These are phyloP conservation scores for Drosophila niveifrons DNA, from an alignment of 2,888 invertebrate genomes.

Conservation along the genomic window DNA sequence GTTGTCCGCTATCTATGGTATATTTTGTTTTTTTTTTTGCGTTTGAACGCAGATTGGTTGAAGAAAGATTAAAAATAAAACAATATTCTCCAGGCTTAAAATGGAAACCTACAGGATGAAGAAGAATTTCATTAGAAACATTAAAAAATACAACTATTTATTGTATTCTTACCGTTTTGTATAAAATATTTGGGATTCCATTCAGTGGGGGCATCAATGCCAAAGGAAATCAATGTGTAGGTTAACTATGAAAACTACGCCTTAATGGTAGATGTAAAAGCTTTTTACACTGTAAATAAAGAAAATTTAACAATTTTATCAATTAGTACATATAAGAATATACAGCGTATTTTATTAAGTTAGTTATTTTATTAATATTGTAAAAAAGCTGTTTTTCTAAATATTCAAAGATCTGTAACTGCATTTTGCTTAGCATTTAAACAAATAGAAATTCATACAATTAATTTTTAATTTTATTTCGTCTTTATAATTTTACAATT, in stretches of 20 bases:
- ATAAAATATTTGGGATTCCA: slow-evolving; percentile 75
- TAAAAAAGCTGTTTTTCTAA: not conserved
- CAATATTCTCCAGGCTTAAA: slow-evolving; percentile 53
- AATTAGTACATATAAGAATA: not conserved
- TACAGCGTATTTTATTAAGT: not conserved
- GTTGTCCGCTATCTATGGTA: slow-evolving; percentile 56
- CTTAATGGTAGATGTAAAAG: slow-evolving; percentile 74
- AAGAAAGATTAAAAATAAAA: slow-evolving; percentile 49
- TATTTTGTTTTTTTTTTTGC: slow-evolving; percentile 55
- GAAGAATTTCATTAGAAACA: not conserved
- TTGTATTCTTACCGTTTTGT: slow-evolving; percentile 67
- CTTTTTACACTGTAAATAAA: slow-evolving; percentile 77
- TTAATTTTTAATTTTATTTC: not conserved
- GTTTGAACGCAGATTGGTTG: slow-evolving; percentile 29
- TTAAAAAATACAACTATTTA: not conserved
- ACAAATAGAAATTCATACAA: not conserved
- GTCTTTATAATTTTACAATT: not conserved
- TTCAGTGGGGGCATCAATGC: slow-evolving; percentile 65
- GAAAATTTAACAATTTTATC: not conserved
- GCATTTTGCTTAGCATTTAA: not conserved
- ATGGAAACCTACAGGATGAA: slow-evolving; percentile 65
- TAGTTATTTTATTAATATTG: not conserved
- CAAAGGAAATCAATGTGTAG: slow-evolving; percentile 68
- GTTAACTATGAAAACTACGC: slow-evolving; percentile 77
- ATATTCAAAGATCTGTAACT: not conserved